These are phyloP conservation scores for Agriopis aurantiaria DNA, from an alignment of 2,888 invertebrate genomes.

Conservation along the genomic window DNA sequence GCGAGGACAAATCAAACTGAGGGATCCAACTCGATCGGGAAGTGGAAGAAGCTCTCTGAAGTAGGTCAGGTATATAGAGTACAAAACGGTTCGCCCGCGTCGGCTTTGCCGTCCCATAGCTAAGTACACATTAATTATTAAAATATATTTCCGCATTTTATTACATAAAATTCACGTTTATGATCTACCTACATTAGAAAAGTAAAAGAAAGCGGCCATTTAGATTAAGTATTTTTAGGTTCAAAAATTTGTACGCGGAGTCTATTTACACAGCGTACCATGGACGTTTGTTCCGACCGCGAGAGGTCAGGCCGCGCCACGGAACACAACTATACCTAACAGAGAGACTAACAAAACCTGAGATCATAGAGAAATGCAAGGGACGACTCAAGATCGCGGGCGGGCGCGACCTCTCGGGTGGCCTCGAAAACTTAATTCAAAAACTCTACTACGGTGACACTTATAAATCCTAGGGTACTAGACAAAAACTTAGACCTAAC, in stretches of 20 bases:
- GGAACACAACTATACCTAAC: constrained; percentile 56
- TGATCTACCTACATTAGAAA: constrained; percentile 85
- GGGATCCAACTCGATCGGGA: constrained; percentile 28
- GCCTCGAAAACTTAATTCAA: constrained; percentile 79
- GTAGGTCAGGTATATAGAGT: constrained; percentile 39
- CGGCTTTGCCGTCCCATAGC: constrained; percentile 83
- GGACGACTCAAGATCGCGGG: constrained; percentile 48
- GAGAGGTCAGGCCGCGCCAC: constrained; percentile 63
- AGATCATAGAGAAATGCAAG: constrained; percentile 63
- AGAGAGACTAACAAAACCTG: constrained; percentile 63
- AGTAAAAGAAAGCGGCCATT: constrained; percentile 82
- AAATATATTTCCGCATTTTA: constrained; percentile 86
- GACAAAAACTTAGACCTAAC: constrained; percentile 81
- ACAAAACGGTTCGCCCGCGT: constrained; percentile 70
- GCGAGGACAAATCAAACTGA: constrained; percentile 43
- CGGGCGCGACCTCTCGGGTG: constrained; percentile 67
- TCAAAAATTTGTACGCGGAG: constrained; percentile 84
- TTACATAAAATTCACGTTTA: constrained; percentile 86
- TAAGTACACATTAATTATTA: constrained; percentile 86
- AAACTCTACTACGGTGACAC: constrained; percentile 82
- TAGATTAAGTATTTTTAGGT: constrained; percentile 75
- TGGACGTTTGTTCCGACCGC: constrained; percentile 82
- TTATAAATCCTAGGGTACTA: constrained; percentile 82
- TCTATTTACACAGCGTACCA: constrained; percentile 85
- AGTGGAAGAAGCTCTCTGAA: constrained; percentile 41